These are phyloP conservation scores for Fragum fragum DNA, from an alignment of 2,888 invertebrate genomes.

Conservation along the genomic window DNA sequence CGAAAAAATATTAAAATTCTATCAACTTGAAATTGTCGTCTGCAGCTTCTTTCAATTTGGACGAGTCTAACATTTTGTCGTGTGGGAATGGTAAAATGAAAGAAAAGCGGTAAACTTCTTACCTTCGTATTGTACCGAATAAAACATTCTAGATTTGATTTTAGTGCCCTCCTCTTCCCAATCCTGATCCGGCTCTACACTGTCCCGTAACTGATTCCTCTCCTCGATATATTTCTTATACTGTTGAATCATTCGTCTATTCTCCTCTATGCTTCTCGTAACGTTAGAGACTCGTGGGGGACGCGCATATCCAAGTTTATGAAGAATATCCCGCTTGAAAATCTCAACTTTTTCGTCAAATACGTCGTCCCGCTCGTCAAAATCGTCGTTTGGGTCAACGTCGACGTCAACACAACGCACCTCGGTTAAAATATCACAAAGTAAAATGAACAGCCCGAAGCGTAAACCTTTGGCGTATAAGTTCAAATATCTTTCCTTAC, in stretches of 20 bases:
- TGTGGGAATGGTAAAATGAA: too few species aligned
- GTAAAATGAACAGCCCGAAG: slow-evolving; percentile 12
- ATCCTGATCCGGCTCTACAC: slow-evolving; percentile 14
- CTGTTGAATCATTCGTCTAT: slow-evolving; percentile 65
- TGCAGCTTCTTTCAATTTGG: too few species aligned
- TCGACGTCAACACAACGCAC: background rate
- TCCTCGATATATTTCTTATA: slow-evolving; percentile 66
- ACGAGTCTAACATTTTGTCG: too few species aligned
- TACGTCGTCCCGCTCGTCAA: background rate
- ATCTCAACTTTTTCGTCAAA: slow-evolving; percentile 60
- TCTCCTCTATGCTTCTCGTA: slow-evolving; percentile 65
- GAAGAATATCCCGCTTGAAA: slow-evolving; percentile 68
- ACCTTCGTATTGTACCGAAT: slow-evolving; percentile 61
- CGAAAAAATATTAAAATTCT: too few species aligned
- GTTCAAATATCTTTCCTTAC: slow-evolving; percentile 4
- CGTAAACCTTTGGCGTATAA: slow-evolving; percentile 23
- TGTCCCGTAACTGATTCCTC: slow-evolving; percentile 25
- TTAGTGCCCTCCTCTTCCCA: slow-evolving; percentile 37
- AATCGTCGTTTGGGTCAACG: background rate
- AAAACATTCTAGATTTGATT: slow-evolving; percentile 54
- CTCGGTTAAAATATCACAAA: slow-evolving; percentile 7
- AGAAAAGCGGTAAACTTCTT: slow-evolving; percentile 5
- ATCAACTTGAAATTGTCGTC: too few species aligned
- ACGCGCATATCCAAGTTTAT: slow-evolving; percentile 58
- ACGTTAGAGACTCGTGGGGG: slow-evolving; percentile 61